Base-by-base conservation (phyloP, 2,888 invertebrate species). In the Conops quadrifasciatus region DNA sequence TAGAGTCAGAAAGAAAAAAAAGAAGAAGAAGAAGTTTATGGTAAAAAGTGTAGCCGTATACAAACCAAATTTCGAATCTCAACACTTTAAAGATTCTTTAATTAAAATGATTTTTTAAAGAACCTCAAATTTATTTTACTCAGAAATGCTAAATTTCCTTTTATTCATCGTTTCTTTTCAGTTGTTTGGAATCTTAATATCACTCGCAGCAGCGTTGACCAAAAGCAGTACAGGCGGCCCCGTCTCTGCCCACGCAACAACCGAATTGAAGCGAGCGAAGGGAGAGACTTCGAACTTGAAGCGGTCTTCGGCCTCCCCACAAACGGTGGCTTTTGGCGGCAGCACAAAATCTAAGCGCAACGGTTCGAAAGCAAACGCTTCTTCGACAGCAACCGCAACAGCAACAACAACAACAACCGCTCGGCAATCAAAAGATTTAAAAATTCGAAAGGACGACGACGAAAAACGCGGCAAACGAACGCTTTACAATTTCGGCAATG, bases 381-480 rank as follows among this genome's bases (percentile, higher is more conserved):
- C 67, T 11, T 2, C 26, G 65, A 71, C 47, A 76, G 2, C 73
- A 62, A 72, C 0, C 26, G 21, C 68, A 68, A 60, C 67, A 2
- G 30, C 68, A 68, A 60, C 66, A 2, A 11, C 71, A 74, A 0
- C 64, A 53, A n/a, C 67, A 64, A 67, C 56, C 56, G 58, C 51
- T 5, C 79, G 78, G 3, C 75, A 74, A 13, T 74, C 75, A 4
- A 81, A 82, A 68, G 28, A 72, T 0, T 30, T 76, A 53, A 82
- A 80, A 56, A 3, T 43, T 0, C n/a, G 47, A 47, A 64, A 49
- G 13, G 36, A 58, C 28, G 15, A 78, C 3, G 78, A 75, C 11
- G 86, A 86, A 45, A 79, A 79, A 69, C 82, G 86, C 7, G 86
- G 81, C 71, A 86, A 86, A 72, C 80, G 86, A 36, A 86, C 84